A percentile compares a stretch with the other conserved stretches of the same genome.
These are phyloP conservation scores for Aphelenchoides avenae DNA, from an alignment of 1,140 invertebrate species.

Conservation along the genomic window DNA sequence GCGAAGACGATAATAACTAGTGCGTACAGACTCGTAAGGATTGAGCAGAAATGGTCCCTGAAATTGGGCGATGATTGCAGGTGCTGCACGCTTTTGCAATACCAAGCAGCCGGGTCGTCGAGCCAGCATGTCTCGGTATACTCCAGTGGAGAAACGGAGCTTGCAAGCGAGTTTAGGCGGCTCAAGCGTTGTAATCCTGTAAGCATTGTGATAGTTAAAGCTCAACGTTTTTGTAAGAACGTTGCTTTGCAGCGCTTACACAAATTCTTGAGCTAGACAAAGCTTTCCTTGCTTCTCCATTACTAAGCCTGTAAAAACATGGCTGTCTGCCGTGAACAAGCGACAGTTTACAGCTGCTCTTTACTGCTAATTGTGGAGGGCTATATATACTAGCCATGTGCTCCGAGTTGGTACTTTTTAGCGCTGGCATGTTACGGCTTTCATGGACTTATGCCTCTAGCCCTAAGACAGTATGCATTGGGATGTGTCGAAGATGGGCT, in stretches of 20 bases:
- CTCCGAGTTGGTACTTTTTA: no score
- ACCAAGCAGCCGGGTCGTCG: slow-evolving; percentile 37
- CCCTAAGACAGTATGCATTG: no score
- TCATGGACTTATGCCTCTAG: no score
- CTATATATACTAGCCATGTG: no score
- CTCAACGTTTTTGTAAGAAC: not conserved
- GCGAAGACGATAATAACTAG: slow-evolving; percentile 56
- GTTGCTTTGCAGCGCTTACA: not conserved
- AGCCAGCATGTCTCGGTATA: slow-evolving; percentile 33
- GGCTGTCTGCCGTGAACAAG: not conserved
- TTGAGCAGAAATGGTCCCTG: slow-evolving; percentile 53
- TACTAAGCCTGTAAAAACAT: not conserved
- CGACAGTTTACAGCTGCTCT: not conserved
- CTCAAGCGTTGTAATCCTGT: not conserved
- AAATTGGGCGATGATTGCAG: slow-evolving; percentile 17
- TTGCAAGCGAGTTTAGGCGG: not conserved
- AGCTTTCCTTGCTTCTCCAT: not conserved
- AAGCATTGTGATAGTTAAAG: not conserved
- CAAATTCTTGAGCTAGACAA: not conserved
- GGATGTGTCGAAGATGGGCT: no score
- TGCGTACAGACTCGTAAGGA: slow-evolving; percentile 52
- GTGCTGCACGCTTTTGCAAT: not conserved
- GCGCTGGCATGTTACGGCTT: no score
- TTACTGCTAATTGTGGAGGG: no score
- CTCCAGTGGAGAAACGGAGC: not conserved